Conservation (phyloP, 2,113 vertebrate species). For the Uria aalge region DNA sequence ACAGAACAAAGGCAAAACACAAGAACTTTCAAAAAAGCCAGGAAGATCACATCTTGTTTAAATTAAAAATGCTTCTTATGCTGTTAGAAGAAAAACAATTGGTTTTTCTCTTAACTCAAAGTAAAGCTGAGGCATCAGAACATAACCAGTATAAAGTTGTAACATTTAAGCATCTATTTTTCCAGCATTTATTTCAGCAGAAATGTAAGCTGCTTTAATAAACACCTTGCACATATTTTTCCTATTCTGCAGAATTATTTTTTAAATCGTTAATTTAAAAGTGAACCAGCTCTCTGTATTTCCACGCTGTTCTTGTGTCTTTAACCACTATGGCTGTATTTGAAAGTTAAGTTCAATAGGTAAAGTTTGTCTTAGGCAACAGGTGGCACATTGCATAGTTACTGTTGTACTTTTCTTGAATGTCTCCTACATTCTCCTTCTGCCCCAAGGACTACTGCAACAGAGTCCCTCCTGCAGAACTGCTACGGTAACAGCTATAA, state of each 20-base stretch:
- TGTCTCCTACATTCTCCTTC: not conserved
- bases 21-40: not conserved
- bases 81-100: not conserved
- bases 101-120: not conserved
- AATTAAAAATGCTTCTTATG: not conserved
- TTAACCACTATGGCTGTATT: not conserved
- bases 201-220: not conserved
- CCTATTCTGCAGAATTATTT: not conserved
- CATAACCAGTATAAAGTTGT: not conserved
- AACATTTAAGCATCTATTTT: not conserved
- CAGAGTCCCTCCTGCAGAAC: not conserved
- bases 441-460: not conserved
- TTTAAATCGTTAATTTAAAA: not conserved
- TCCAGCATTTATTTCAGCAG: not conserved
- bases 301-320: not conserved
- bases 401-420: not conserved
- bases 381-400: not conserved
- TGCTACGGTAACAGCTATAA: not conserved
- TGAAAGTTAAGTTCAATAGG: not conserved
- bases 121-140: not conserved
- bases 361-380: not conserved
- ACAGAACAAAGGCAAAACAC: not conserved
- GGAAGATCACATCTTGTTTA: accelerated
- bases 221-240: not conserved
- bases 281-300: not conserved